A percentile compares a stretch with the other conserved stretches of the same genome.
Evolutionary conservation across 2,113 vertebrate species (phyloP).

Genomic region (Orientallactaga bullata): DNA sequence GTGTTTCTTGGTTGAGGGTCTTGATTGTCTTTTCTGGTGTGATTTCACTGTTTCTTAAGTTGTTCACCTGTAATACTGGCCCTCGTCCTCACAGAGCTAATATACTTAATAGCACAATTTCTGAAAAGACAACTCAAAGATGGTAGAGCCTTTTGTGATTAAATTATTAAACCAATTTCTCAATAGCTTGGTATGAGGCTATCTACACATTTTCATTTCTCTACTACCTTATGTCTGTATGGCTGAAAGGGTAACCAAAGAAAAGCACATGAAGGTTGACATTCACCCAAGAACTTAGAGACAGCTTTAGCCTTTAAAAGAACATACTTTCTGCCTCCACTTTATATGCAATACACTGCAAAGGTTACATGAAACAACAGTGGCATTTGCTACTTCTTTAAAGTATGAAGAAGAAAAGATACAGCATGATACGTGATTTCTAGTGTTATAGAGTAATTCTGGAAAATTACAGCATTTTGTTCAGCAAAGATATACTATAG

Average conservation of each 20-base stretch:
- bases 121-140: constrained; percentile 22
- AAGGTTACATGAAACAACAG: constrained; percentile 50
- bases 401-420: constrained; percentile 6
- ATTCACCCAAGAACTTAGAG: constrained; percentile 52
- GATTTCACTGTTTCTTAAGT: not conserved
- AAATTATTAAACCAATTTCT: not conserved
- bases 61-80: not conserved
- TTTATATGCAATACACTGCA: constrained; percentile 57
- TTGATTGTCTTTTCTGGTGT: constrained; percentile 16
- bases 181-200: not conserved
- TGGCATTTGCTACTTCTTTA: constrained; percentile 57
- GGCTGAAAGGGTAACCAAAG: not conserved
- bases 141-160: not conserved
- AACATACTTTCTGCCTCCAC: not conserved
- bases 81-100: constrained; percentile 8
- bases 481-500: not conserved
- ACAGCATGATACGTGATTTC: constrained; percentile 15
- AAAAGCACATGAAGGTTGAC: not conserved
- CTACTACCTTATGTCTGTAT: not conserved
- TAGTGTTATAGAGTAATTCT: constrained; percentile 23
- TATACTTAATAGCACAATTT: constrained; percentile 15
- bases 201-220: not conserved
- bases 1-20: not conserved
- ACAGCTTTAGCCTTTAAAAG: constrained; percentile 51
- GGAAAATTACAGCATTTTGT: constrained; percentile 39